Percentiles rank a stretch among this genome's conserved stretches.
These are phyloP conservation scores for Typhlomys cinereus DNA, from an alignment of 2,113 vertebrate genomes.

Conservation along the genomic window DNA sequence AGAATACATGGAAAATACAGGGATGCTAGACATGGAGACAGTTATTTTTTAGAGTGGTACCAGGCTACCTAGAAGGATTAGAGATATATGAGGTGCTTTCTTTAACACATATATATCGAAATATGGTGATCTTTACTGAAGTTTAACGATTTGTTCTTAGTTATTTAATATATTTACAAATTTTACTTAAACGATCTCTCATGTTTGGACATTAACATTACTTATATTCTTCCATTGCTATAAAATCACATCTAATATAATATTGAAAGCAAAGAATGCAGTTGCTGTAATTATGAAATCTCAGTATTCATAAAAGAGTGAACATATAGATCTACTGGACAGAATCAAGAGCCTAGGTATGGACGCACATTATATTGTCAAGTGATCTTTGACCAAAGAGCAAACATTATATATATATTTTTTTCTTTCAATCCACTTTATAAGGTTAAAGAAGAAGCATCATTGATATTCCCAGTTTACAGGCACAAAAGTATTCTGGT, in stretches of 20 bases:
- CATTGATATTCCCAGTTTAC: too few species aligned
- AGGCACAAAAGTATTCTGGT: too few species aligned
- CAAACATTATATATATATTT: too few species aligned
- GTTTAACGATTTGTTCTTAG: background rate
- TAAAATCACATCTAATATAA: background rate
- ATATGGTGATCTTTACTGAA: background rate
- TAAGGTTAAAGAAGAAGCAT: too few species aligned
- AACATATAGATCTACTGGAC: background rate
- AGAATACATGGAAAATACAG: background rate
- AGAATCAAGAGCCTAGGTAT: background rate
- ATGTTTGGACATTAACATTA: background rate
- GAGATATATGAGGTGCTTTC: background rate
- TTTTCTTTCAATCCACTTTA: too few species aligned
- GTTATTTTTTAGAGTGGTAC: background rate
- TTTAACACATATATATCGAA: background rate
- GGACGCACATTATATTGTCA: background rate
- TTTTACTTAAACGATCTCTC: background rate
- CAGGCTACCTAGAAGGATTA: background rate
- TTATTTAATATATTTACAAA: constrained; percentile 12
- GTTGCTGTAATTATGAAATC: background rate
- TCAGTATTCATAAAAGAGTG: background rate
- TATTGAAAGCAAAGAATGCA: background rate
- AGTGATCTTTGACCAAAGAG: background rate
- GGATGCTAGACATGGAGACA: background rate
- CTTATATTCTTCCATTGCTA: background rate